Evolutionary conservation across 2,113 vertebrate genomes (phyloP), one percentile per base, ranked within the genome.

Genomic region (Lota lota): DNA sequence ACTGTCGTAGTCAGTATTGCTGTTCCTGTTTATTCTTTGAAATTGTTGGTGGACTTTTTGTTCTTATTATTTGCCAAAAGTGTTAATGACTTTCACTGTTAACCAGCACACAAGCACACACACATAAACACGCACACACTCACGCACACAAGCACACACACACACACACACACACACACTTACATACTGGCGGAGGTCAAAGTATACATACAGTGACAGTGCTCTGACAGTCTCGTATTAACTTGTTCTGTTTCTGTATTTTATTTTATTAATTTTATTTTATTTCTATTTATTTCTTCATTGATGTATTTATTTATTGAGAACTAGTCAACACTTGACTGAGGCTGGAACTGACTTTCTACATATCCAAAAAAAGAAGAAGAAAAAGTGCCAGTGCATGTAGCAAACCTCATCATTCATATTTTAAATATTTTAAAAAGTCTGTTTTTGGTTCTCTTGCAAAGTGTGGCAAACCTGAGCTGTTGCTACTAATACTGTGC

Each of bases 401-500:
- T 88, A 90, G 88, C 88, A 86, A 86, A 74, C 24, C 0, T 77
- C 73, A 28, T 60, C 69, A 54, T 70, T 79, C 67, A 69, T 60
- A 33, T 33, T 33, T 33, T 5, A 33, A 33, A 33, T 33, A 33
- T 33, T 33, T 33, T 5, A 33, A 33, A 33, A 33, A 33, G 28
- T 33, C 28, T 33, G 28, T 33, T 83, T 79, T 22, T 64, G 59
- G 56, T 82, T 73, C n/a, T 69, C 22, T 61, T 28, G 16, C 19
- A 5, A 58, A 62, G 68, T 74, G 77, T 70, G 47, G 61, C 53
- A 57, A 75, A 69, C 68, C 40, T 47, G 58, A n/a, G 20, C 70
- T 70, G 76, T 84, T 87, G 87, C 86, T 87, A 84, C 84, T 90
- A 83, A 84, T 79, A 83, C 83, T 83, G 77, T 81, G 74, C 73